phyloP scores from a whole-genome alignment of 2,113 vertebrate species.

The Athene cunicularia region DNA sequence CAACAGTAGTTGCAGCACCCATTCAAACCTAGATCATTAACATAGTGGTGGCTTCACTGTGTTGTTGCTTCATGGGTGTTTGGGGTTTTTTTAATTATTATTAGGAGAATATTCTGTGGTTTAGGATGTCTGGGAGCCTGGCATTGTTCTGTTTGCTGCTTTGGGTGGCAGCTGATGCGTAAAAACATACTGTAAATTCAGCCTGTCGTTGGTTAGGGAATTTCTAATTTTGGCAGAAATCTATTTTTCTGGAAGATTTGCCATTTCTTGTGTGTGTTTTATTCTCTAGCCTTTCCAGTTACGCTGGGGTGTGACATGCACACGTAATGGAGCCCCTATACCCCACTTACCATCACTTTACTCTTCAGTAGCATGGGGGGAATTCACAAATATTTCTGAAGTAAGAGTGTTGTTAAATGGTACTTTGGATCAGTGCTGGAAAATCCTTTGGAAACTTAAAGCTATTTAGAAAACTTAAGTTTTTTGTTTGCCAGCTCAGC shows the following conservation, averaged over 20 bases:
- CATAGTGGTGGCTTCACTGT: not conserved
- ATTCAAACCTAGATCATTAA: not conserved
- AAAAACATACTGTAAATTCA: not conserved
- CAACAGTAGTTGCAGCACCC: accelerated
- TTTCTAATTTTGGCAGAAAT: not conserved
- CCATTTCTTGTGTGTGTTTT: not conserved
- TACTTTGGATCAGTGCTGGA: not conserved
- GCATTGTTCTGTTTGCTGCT: not conserved
- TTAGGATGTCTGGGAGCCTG: not conserved
- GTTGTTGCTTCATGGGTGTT: not conserved
- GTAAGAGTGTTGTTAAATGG: not conserved
- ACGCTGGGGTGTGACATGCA: accelerated
- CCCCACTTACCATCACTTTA: not conserved
- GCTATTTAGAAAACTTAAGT: not conserved
- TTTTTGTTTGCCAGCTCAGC: not conserved
- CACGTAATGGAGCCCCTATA: not conserved
- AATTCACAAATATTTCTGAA: not conserved
- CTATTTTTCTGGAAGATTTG: not conserved
- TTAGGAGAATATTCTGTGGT: not conserved
- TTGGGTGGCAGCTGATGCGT: not conserved
- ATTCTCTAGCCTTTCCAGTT: not conserved
- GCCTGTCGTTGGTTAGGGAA: not conserved
- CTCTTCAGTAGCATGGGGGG: accelerated
- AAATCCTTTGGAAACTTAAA: not conserved
- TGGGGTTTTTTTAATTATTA: not conserved